A percentile compares a stretch with the other conserved stretches of the same genome.
Evolutionary conservation across 2,888 invertebrate species (phyloP).

Genomic region (Synanthedon vespiformis): DNA sequence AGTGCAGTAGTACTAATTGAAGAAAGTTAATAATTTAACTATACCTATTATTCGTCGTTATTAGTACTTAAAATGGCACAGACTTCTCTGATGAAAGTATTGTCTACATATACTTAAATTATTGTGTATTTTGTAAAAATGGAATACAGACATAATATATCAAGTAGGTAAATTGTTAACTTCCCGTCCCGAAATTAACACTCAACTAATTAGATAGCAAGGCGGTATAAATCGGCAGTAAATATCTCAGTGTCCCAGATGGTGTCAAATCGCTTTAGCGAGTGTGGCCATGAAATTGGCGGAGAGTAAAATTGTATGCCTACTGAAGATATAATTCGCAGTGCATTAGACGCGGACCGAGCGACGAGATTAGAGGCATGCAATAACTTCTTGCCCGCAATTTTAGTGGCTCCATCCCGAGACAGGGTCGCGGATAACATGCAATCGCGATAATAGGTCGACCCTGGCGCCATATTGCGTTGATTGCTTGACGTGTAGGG

Average conservation of each 20-base stretch:
- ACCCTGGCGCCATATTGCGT: slow-evolving; percentile 58
- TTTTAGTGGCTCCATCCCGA: slow-evolving; percentile 23
- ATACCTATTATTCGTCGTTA: too few species aligned
- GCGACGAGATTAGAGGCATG: neutral
- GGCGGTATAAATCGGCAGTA: slow-evolving; percentile 46
- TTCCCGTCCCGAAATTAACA: slow-evolving; percentile 9
- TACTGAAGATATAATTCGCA: too few species aligned
- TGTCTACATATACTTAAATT: too few species aligned
- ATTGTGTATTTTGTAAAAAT: too few species aligned
- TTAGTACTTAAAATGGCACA: too few species aligned
- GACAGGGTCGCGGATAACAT: slow-evolving; percentile 45
- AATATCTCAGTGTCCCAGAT: slow-evolving; percentile 50
- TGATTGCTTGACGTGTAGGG: slow-evolving; percentile 55
- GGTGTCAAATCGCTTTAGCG: slow-evolving; percentile 29
- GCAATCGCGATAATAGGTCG: slow-evolving; percentile 51
- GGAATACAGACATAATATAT: too few species aligned
- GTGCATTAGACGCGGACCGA: too few species aligned
- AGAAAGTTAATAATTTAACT: too few species aligned
- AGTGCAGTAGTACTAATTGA: too few species aligned
- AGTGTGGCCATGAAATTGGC: slow-evolving; percentile 13
- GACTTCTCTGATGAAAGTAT: too few species aligned
- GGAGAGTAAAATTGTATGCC: neutral
- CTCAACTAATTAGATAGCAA: slow-evolving; percentile 34
- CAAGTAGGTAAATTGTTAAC: neutral
- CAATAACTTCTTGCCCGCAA: slow-evolving; percentile 1